phyloP scores from a whole-genome alignment of 1,140 invertebrate genomes.

The Rhopalosiphum maidis region DNA sequence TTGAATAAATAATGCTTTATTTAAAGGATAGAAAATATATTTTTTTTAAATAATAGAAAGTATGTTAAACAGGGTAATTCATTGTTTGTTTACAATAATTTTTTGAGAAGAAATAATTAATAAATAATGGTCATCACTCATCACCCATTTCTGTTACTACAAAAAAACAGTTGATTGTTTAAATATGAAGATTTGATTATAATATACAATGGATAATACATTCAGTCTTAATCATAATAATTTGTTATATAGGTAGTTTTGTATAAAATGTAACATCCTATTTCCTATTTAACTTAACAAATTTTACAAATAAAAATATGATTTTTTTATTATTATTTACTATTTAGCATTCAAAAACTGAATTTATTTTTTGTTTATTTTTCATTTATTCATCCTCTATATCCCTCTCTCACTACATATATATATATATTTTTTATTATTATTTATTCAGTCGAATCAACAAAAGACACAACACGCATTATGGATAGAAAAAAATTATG shows the following conservation, averaged over 20 bases:
- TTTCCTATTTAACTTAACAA: background rate
- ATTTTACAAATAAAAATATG: slow-evolving; percentile 20
- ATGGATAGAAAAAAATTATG: slow-evolving; percentile 13
- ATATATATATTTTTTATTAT: background rate
- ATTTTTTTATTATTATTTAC: background rate
- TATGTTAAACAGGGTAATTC: background rate
- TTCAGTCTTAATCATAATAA: background rate
- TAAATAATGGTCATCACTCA: background rate
- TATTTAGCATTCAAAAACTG: background rate
- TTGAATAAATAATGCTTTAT: slow-evolving; percentile 2
- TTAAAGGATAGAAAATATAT: background rate
- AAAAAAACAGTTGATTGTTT: background rate
- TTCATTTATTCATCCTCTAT: background rate
- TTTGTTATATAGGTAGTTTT: background rate
- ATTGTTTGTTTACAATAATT: background rate
- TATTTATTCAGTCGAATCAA: slow-evolving; percentile 32
- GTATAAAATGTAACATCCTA: background rate
- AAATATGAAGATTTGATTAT: background rate
- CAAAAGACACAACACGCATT: background rate
- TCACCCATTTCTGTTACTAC: background rate
- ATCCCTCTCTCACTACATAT: too few relatives aligned
- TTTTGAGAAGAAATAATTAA: background rate
- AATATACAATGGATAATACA: background rate
- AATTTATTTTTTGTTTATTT: background rate
- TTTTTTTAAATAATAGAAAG: background rate